phyloP scores from a whole-genome alignment of 1,140 invertebrate species.

The Penaeus chinensis region DNA sequence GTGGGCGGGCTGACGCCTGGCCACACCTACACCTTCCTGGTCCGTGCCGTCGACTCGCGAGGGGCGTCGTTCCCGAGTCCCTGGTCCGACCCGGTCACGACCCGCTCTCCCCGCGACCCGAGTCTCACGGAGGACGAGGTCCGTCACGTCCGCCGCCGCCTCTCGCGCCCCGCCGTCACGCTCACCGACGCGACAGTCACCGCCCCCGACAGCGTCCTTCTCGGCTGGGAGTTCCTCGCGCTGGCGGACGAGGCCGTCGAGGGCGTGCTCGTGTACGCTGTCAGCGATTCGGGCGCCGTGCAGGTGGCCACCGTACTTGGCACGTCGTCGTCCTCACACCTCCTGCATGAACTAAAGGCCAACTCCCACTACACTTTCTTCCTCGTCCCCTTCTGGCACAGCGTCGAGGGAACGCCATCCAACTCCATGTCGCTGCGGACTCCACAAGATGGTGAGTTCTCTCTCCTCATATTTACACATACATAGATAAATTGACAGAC shows the following conservation, averaged over 20 bases:
- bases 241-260: slow-evolving; percentile 29
- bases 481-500: no score
- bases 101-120: slow-evolving; percentile 13
- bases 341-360: slow-evolving; percentile 35
- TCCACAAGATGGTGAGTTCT: slow-evolving; percentile 78
- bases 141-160: slow-evolving; percentile 40
- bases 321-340: slow-evolving; percentile 50
- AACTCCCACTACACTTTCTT: slow-evolving; percentile 81
- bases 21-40: slow-evolving; percentile 58
- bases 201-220: slow-evolving; percentile 45
- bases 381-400: slow-evolving; percentile 82
- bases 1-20: slow-evolving; percentile 48
- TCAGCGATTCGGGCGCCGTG: slow-evolving; percentile 13
- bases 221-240: slow-evolving; percentile 53
- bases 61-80: slow-evolving; percentile 61
- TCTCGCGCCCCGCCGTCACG: slow-evolving; percentile 24
- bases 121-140: slow-evolving; percentile 28
- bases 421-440: slow-evolving; percentile 79
- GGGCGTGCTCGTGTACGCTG: slow-evolving; percentile 58
- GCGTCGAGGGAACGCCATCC: slow-evolving; percentile 81
- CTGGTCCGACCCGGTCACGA: slow-evolving; percentile 58
- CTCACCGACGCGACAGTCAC: slow-evolving; percentile 23
- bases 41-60: slow-evolving; percentile 48
- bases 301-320: slow-evolving; percentile 58
- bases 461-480: neutral